Conservation (phyloP, 1,140 invertebrate genomes). For the Neodiprion pinetum region DNA sequence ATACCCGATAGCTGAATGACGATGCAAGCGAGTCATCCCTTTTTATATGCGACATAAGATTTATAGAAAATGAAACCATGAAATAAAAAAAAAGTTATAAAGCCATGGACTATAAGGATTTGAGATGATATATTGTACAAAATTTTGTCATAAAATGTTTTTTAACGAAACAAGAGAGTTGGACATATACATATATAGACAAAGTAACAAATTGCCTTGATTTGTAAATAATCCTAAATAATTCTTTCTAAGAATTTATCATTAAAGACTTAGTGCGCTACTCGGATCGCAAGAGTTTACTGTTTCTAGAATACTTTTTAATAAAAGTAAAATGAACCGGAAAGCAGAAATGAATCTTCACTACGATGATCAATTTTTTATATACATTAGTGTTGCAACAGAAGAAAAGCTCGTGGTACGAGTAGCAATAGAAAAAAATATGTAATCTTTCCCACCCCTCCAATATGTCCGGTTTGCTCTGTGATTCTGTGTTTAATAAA, state of each 20-base stretch:
- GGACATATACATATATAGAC: conserved; percentile 43
- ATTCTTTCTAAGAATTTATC: conserved; percentile 50
- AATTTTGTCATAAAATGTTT: conserved; percentile 35
- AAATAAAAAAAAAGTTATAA: conserved; percentile 2
- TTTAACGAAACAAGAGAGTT: conserved; percentile 44
- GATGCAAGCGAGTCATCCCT: conserved; percentile 32
- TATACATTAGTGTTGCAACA: too few species aligned
- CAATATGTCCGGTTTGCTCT: conserved; percentile 55
- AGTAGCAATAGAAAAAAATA: neutral
- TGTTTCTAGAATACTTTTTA: neutral
- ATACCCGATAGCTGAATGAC: conserved; percentile 35
- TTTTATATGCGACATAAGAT: conserved; percentile 37
- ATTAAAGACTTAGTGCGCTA: too few species aligned
- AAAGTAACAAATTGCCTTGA: conserved; percentile 57
- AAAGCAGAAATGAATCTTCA: neutral
- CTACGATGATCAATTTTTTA: neutral
- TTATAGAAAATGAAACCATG: conserved; percentile 26
- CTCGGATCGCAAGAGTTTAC: too few species aligned
- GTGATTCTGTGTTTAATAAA: conserved; percentile 59
- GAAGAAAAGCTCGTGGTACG: neutral
- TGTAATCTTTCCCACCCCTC: conserved; percentile 29
- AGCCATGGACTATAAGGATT: neutral
- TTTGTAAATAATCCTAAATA: conserved; percentile 58
- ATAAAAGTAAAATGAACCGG: neutral
- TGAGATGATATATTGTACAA: conserved; percentile 39